These are phyloP conservation scores for Galendromus occidentalis DNA, from an alignment of 1,140 invertebrate species.

Conservation along the genomic window DNA sequence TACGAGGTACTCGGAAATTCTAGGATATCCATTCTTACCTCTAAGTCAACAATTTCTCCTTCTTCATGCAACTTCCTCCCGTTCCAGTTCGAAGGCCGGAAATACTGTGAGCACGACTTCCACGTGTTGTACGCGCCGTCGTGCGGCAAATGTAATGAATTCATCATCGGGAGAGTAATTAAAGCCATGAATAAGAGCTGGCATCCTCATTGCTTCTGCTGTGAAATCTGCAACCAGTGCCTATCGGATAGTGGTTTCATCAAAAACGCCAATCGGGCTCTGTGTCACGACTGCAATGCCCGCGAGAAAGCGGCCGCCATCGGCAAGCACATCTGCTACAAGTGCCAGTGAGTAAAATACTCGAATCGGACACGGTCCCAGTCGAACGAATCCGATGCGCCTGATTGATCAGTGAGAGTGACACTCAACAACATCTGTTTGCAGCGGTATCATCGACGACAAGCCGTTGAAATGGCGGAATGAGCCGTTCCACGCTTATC, in stretches of 20 bases:
- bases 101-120: constrained; percentile 99
- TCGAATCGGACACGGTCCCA: neutral
- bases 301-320: constrained; percentile 79
- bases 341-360: constrained; percentile 69
- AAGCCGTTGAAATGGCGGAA: constrained; percentile 85
- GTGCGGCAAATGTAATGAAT: constrained; percentile 88
- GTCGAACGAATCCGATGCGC: too few species aligned
- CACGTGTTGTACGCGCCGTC: constrained; percentile 95
- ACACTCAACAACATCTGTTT: constrained; percentile 22
- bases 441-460: constrained; percentile 80
- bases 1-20: constrained; percentile 46
- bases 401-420: constrained; percentile 1
- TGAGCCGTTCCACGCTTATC: constrained; percentile 96
- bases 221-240: constrained; percentile 71
- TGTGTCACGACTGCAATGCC: constrained; percentile 93
- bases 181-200: constrained; percentile 98
- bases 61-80: constrained; percentile 14
- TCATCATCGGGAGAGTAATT: constrained; percentile 91
- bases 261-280: constrained; percentile 69
- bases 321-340: constrained; percentile 93
- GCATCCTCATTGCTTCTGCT: constrained; percentile 94
- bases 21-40: too few species aligned
- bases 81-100: constrained; percentile 72
- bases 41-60: constrained; percentile 12
- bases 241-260: constrained; percentile 93